Evolutionary conservation across 2,888 invertebrate genomes (phyloP).

Genomic region (Drosophila borborema): DNA sequence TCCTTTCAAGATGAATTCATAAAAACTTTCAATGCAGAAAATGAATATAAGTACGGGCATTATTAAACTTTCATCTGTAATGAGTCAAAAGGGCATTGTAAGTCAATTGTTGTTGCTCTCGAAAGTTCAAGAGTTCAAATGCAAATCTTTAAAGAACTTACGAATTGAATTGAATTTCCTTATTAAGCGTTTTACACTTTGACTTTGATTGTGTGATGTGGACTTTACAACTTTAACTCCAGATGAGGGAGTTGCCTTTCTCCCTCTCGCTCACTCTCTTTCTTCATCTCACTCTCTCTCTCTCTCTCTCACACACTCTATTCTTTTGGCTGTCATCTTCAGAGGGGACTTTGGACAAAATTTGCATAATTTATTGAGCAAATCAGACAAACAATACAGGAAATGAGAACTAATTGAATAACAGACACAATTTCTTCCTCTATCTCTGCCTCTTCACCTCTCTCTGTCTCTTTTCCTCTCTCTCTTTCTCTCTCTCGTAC

Average conservation of each 20-base stretch:
- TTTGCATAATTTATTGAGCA: constrained; percentile 67
- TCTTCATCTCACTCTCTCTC: not conserved
- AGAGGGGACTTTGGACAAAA: constrained; percentile 31
- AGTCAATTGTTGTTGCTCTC: not conserved
- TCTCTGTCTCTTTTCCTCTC: not conserved
- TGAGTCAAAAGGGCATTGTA: not conserved
- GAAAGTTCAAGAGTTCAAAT: constrained; percentile 16
- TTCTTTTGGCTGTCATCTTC: constrained; percentile 25
- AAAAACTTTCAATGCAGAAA: not conserved
- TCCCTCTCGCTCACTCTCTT: not conserved
- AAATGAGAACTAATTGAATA: constrained; percentile 57
- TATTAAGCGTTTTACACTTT: constrained; percentile 29
- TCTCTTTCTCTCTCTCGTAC: not conserved
- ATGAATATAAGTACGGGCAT: not conserved
- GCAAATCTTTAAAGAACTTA: constrained; percentile 9
- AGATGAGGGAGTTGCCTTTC: not conserved
- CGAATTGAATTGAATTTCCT: constrained; percentile 41
- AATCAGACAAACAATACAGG: constrained; percentile 38
- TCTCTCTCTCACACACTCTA: not conserved
- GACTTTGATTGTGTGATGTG: constrained; percentile 21
- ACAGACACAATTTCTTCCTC: constrained; percentile 20
- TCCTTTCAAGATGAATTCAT: not conserved
- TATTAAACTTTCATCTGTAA: not conserved
- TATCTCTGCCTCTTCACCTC: not conserved
- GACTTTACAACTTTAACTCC: not conserved